These are phyloP conservation scores for Cephalopachus bancanus DNA, from an alignment of 2,797 vertebrate species.

Conservation along the genomic window DNA sequence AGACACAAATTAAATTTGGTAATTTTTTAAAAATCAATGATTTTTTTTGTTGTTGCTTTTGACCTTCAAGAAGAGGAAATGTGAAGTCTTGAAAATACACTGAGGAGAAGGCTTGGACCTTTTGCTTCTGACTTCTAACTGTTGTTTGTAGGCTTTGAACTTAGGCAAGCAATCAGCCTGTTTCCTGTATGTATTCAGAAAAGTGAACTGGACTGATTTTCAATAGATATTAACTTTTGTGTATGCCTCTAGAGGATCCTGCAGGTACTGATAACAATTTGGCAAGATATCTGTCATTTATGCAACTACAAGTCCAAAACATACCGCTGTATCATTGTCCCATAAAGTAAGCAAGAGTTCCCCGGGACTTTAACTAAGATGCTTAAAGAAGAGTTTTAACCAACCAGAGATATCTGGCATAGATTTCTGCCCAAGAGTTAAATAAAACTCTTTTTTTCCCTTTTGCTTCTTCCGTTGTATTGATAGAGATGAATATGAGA, in stretches of 20 bases:
- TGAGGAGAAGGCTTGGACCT: constrained; percentile 29
- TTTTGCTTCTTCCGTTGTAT: neutral
- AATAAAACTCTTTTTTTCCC: neutral
- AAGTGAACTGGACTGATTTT: constrained; percentile 70
- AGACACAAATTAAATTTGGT: constrained; percentile 65
- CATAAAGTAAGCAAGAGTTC: constrained; percentile 27
- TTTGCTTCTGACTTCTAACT: constrained; percentile 59
- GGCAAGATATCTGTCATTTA: constrained; percentile 40
- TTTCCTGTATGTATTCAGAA: constrained; percentile 56
- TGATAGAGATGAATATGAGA: neutral
- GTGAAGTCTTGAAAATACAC: constrained; percentile 70
- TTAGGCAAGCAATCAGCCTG: neutral
- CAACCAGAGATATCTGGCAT: neutral
- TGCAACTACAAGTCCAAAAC: constrained; percentile 49
- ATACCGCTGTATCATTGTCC: neutral
- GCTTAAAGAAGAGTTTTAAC: neutral
- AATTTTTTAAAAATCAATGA: constrained; percentile 64
- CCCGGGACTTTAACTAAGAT: neutral
- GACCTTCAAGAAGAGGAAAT: constrained; percentile 59
- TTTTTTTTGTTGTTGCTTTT: neutral
- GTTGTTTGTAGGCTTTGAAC: constrained; percentile 66
- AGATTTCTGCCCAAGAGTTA: neutral
- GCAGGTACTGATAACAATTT: constrained; percentile 60
- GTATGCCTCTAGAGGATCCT: constrained; percentile 14
- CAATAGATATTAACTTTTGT: constrained; percentile 56